Evolutionary conservation across 2,797 vertebrate genomes (phyloP), one percentile per base, ranked within the genome.

Genomic region (Anableps anableps): DNA sequence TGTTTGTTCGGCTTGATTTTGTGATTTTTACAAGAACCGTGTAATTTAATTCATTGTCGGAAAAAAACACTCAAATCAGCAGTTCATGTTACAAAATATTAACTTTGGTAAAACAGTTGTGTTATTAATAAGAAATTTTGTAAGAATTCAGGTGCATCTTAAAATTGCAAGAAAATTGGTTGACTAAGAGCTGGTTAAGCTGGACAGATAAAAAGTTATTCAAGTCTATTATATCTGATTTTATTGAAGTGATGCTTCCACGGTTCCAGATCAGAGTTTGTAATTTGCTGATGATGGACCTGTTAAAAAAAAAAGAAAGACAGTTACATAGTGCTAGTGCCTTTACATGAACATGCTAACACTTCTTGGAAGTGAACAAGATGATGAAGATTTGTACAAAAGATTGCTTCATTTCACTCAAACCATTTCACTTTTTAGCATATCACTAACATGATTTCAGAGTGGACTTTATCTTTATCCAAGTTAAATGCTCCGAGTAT

Each of bases 401-500:
- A 58, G n/a, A 58, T 14, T 58, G 21, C 68, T 50, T 47, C 13
- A 26, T 73, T 62, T 38, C 21, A 64, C n/a, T 60, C 41, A 34
- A n/a, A 29, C 36, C 7, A n/a, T 3, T 62, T 60, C 0, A 73
- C 64, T 68, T 45, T 75, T 45, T 58, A 47, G 34, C 79, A 75
- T 85, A 85, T 87, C 71, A 74, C 26, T 74, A 2, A 29, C 38
- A 58, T 2, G 0, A 58, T 74, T 76, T 31, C 13, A 58, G 51
- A n/a, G 19, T 26, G 85, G 81, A 80, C 34, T 77, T 58, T 0
- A 77, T 48, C 66, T 4, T 78, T 51, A 48, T 17, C 5, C 1
- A 41, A 29, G 45, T 79, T 82, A 73, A 29, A 74, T 6, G 1
- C 16, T 13, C n/a, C 36, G 86, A 87, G 62, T 50, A 53, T 90